Evolutionary conservation across 1,140 invertebrate genomes (phyloP).

Genomic region (Bombus soroeensis): DNA sequence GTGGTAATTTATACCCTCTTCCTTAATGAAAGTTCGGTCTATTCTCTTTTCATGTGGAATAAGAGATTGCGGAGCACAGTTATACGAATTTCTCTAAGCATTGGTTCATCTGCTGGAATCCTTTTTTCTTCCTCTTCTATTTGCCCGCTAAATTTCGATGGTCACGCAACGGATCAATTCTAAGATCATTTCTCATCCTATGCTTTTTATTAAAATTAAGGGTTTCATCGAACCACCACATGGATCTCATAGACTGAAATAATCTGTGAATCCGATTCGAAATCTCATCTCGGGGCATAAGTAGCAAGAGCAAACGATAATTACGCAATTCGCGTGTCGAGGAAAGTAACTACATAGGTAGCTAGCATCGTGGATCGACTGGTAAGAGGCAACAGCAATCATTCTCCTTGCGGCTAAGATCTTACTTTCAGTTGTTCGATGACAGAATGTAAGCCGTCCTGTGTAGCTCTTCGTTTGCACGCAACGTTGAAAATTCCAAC

Average conservation of each 20-base stretch:
- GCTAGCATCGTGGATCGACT: not conserved
- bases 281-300: not conserved
- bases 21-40: not conserved
- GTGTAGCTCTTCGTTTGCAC: not conserved
- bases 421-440: not conserved
- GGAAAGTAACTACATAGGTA: not conserved
- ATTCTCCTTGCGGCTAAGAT: not conserved
- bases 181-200: not conserved
- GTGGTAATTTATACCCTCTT: not conserved
- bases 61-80: conserved; percentile 27
- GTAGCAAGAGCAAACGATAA: not conserved
- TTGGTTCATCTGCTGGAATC: not conserved
- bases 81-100: not conserved
- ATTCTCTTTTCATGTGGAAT: not conserved
- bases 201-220: not conserved
- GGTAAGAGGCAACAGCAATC: not conserved
- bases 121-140: not conserved
- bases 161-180: conserved; percentile 1
- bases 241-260: too few relatives aligned
- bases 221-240: not conserved
- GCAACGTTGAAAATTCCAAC: conserved; percentile 1
- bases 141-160: not conserved
- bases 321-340: not conserved
- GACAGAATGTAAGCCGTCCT: not conserved
- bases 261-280: not conserved